Base-by-base conservation (phyloP, 1,140 invertebrate genomes). In the Heliconius melpomene region DNA sequence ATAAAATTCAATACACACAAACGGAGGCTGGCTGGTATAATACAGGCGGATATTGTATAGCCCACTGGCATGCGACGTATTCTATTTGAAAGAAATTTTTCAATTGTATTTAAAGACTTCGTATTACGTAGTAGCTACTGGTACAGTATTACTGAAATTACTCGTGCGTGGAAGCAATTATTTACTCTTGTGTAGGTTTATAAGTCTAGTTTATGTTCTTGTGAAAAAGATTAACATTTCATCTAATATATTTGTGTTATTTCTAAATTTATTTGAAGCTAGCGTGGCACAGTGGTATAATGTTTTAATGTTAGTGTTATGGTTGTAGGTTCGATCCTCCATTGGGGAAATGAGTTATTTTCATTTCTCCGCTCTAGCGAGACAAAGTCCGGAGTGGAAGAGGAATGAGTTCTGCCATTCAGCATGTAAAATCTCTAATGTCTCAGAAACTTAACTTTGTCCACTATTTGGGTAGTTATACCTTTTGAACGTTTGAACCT, bases 21-120 rank as follows among this genome's bases (percentile, higher is more conserved):
- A 40, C 16, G 20, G 29, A 66, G 6, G 23, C 52, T 46, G n/a
- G n/a, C 52, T 46, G n/a, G 36, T 26, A 38, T 75, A 72, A 80
- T 76, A 71, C 76, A 79, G 66, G 72, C 50, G 74, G 23, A 66
- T 26, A 66, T 66, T 66, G 60, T 72, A 79, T 72, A 75, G 74
- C 79, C 52, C 36, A 57, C 46, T 72, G 40, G n/a, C 79, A 80
- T 80, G 79, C 79, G 32, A 80, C 23, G 78, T 79, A 71, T 75
- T 75, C 78, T 75, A 72, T 80, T 80, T 70, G 50, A 54, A 70
- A 54, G 40, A 20, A 72, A 76, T 60, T 57, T 72, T 76, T 80
- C 66, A 76, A 72, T 80, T 80, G 74, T 80, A 76, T 80, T 72
- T 73, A 72, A 80, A 79, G 60, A 26, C 60, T 66, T 66, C 1